Base-by-base conservation (phyloP, 1,140 invertebrate genomes). In the Drosophila bifasciata region DNA sequence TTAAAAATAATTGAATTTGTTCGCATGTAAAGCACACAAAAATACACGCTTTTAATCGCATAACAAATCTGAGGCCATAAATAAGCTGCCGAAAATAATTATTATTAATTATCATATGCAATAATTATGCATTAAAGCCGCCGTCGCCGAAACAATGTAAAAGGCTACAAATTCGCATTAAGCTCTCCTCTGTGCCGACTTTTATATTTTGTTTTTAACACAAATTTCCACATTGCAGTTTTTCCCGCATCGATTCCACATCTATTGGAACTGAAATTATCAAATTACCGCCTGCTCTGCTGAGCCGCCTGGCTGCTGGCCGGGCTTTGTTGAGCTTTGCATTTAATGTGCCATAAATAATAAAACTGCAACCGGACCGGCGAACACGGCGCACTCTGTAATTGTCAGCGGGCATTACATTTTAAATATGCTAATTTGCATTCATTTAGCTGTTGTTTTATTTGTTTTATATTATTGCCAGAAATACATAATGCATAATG, bases 391-490 rank as follows among this genome's bases (percentile, higher is more conserved):
- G 66, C n/a, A n/a, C 76, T 86, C 66, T 77, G 60, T 58, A 75
- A 76, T 79, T 86, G 80, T 88, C 75, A 78, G 59, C 78, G 46
- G 56, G 79, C 60, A 86, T 86, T 79, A 89, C 83, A 70, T 79
- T 79, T 83, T 66, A 86, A 86, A 86, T 86, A 88, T 86, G 83
- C 71, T 83, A 76, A 83, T 86, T 79, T 83, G 36, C 71, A 83
- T 83, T 76, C 55, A 83, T 89, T 74, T 60, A 57, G 45, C 72
- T 76, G 73, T 71, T 46, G 46, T 58, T 45, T 60, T 3, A 46
- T 79, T 68, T 75, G 45, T 53, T 58, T 62, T 66, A 50, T 74
- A 53, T 45, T 64, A 46, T 55, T 67, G 11, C 32, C 3, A 36
- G 9, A 61, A 53, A 46, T 72, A 32, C n/a, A 16, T 41, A 28